Evolutionary conservation across 1,140 invertebrate species (phyloP).

Genomic region (Eulimnadia texana): DNA sequence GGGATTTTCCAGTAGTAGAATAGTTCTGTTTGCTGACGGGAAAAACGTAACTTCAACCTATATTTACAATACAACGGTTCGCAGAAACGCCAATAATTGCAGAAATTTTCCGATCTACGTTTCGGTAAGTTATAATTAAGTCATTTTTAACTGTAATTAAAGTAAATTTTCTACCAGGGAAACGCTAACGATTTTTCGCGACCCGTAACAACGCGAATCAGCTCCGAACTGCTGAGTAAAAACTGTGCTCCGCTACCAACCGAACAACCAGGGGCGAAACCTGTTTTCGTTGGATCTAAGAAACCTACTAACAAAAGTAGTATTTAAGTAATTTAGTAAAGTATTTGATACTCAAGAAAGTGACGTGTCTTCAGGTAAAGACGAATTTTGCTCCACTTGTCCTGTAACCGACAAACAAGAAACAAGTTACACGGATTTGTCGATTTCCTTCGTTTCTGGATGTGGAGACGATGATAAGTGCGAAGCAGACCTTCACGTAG

Average conservation of each 20-base stretch:
- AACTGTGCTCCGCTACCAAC: background rate
- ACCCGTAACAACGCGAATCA: background rate
- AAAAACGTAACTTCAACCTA: background rate
- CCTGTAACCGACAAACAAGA: slow-evolving; percentile 14
- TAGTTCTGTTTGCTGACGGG: background rate
- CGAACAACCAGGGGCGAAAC: too few species aligned
- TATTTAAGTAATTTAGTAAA: too few species aligned
- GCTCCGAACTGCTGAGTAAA: background rate
- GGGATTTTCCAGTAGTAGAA: background rate
- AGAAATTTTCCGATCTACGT: background rate
- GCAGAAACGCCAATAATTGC: background rate
- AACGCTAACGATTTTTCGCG: background rate
- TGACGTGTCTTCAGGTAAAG: background rate
- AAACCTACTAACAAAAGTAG: too few species aligned
- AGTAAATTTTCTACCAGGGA: background rate
- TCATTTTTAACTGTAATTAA: too few species aligned
- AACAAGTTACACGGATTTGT: slow-evolving; percentile 2
- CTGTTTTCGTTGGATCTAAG: too few species aligned
- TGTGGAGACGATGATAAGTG: slow-evolving; percentile 19
- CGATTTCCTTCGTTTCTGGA: slow-evolving; percentile 8
- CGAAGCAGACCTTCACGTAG: slow-evolving; percentile 16
- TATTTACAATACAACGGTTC: background rate
- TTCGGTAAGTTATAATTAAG: background rate
- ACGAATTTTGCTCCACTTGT: slow-evolving; percentile 11
- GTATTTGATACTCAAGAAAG: too few species aligned